Percentiles rank a stretch among this genome's conserved stretches.
phyloP scores from a whole-genome alignment of 2,113 vertebrate species.

The Salminus brasiliensis region DNA sequence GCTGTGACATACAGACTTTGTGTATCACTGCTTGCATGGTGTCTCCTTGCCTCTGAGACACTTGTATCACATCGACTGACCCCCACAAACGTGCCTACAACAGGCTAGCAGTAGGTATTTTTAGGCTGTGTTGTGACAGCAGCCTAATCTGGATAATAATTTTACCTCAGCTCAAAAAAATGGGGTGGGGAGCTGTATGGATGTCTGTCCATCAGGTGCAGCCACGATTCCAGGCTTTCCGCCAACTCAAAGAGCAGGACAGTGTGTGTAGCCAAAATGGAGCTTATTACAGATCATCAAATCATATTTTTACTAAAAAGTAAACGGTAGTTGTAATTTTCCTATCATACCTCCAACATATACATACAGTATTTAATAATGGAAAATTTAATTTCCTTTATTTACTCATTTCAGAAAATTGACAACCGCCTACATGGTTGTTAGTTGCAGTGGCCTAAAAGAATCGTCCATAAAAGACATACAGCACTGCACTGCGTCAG shows the following conservation, averaged over 20 bases:
- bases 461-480: conserved; percentile 24
- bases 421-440: neutral
- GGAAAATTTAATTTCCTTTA: too few species aligned
- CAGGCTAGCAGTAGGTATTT: too few species aligned
- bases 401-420: neutral
- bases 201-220: conserved; percentile 27
- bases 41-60: too few species aligned
- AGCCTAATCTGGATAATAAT: too few species aligned
- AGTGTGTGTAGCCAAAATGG: neutral
- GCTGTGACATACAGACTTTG: too few species aligned
- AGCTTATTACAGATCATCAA: neutral
- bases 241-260: conserved; percentile 15
- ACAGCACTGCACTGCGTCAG: neutral
- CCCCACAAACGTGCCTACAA: too few species aligned
- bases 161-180: too few species aligned
- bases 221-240: conserved; percentile 5
- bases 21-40: too few species aligned
- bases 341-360: neutral
- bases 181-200: too few species aligned
- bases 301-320: conserved; percentile 3
- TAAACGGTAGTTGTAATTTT: neutral
- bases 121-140: too few species aligned
- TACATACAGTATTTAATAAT: too few species aligned
- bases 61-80: too few species aligned
- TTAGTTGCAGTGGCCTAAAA: neutral